phyloP scores from a whole-genome alignment of 2,797 vertebrate genomes.

The Zenarchopterus dispar region DNA sequence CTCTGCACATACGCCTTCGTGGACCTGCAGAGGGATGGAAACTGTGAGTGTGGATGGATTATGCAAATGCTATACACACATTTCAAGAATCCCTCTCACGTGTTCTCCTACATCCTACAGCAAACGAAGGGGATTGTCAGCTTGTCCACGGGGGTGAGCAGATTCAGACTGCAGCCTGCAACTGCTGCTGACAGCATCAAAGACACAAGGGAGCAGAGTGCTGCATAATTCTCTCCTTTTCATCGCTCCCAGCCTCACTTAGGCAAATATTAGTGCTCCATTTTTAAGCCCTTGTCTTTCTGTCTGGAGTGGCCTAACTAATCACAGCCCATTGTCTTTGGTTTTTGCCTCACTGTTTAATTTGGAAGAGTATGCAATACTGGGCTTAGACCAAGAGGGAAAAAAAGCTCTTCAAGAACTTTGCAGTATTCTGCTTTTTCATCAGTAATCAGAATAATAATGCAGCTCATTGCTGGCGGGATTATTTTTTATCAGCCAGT shows the following conservation, averaged over 20 bases:
- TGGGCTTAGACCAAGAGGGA: constrained; percentile 2
- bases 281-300: constrained; percentile 43
- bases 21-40: constrained; percentile 28
- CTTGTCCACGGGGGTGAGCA: constrained; percentile 30
- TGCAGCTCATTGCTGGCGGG: constrained; percentile 7
- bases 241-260: constrained; percentile 40
- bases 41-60: constrained; percentile 25
- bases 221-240: constrained; percentile 50
- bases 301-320: constrained; percentile 47
- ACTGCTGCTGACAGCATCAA: constrained; percentile 35
- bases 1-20: no score
- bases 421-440: constrained; percentile 34
- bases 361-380: constrained; percentile 25
- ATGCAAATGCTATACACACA: constrained; percentile 9
- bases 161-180: constrained; percentile 39
- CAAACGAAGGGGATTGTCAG: constrained; percentile 24
- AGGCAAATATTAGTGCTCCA: constrained; percentile 54
- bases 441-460: constrained; percentile 28
- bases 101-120: constrained; percentile 26
- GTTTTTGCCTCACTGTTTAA: constrained; percentile 24
- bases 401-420: constrained; percentile 20
- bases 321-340: constrained; percentile 49
- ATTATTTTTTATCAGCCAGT: constrained; percentile 24
- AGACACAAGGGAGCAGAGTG: constrained; percentile 45
- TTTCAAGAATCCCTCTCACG: constrained; percentile 20